A percentile compares a stretch with the other conserved stretches of the same genome.
Evolutionary conservation across 2,113 vertebrate species (phyloP).

Genomic region (Hirundichthys speculiger): DNA sequence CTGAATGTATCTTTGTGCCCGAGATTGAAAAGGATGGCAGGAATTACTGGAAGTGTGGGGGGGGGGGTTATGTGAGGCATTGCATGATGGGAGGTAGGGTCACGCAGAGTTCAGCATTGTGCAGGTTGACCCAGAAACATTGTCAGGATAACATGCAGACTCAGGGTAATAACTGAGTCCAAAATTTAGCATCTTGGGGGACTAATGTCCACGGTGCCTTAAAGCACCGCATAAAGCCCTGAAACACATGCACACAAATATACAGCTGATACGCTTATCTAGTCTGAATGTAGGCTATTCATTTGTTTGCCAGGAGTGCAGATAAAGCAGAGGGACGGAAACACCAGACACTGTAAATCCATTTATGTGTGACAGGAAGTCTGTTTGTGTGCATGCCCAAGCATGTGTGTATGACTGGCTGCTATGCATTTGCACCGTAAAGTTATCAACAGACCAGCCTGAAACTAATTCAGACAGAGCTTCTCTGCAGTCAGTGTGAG

Average conservation of each 20-base stretch:
- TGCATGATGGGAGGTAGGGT: constrained; percentile 76
- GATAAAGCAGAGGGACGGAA: constrained; percentile 57
- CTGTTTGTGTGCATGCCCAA: neutral
- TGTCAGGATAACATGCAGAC: constrained; percentile 33
- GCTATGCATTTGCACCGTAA: constrained; percentile 19
- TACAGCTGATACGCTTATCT: constrained; percentile 67
- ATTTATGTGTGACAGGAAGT: constrained; percentile 44
- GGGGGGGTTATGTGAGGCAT: constrained; percentile 49
- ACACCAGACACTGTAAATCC: constrained; percentile 61
- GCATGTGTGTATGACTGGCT: constrained; percentile 2
- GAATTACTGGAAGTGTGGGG: constrained; percentile 48
- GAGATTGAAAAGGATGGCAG: constrained; percentile 34
- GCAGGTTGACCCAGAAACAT: constrained; percentile 53
- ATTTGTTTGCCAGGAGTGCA: constrained; percentile 53
- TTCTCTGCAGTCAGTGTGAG: neutral
- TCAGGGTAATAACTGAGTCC: constrained; percentile 44
- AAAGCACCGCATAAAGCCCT: constrained; percentile 43
- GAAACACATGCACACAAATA: constrained; percentile 16
- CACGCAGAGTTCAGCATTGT: constrained; percentile 74
- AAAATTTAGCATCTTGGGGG: constrained; percentile 52
- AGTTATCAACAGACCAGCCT: constrained; percentile 4
- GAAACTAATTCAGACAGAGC: constrained; percentile 9
- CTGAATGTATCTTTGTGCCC: constrained; percentile 41
- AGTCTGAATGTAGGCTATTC: constrained; percentile 56
- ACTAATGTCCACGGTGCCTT: constrained; percentile 29